These are phyloP conservation scores for Emydoidea blandingii DNA, from an alignment of 2,797 vertebrate genomes.

Conservation along the genomic window DNA sequence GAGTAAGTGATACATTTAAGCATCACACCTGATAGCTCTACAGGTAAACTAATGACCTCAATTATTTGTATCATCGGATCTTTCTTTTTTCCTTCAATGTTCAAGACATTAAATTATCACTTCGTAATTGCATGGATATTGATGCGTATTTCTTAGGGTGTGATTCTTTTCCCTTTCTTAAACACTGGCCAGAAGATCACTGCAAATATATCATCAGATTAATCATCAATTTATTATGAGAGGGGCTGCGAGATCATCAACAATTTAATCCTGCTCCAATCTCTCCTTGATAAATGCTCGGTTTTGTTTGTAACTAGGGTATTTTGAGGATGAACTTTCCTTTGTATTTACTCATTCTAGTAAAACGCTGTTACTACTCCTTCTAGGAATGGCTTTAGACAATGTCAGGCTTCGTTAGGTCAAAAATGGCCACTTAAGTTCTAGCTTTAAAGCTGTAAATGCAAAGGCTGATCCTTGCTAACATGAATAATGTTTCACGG, in stretches of 20 bases:
- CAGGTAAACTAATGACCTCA: conserved; percentile 37
- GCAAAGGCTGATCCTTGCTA: conserved; percentile 44
- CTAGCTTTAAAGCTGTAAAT: conserved; percentile 46
- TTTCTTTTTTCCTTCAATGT: conserved; percentile 58
- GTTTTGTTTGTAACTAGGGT: conserved; percentile 63
- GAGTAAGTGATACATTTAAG: conserved; percentile 87
- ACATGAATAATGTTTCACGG: conserved; percentile 26
- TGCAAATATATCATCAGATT: conserved; percentile 66
- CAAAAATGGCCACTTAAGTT: conserved; percentile 7
- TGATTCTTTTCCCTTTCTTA: conserved; percentile 35
- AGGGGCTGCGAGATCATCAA: background rate
- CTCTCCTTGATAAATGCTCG: conserved; percentile 33
- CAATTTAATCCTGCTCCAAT: conserved; percentile 43
- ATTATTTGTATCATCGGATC: background rate
- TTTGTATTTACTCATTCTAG: conserved; percentile 67
- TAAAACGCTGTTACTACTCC: conserved; percentile 27
- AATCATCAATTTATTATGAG: conserved; percentile 70
- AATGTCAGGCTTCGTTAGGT: conserved; percentile 50
- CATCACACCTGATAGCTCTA: conserved; percentile 45
- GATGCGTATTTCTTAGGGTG: conserved; percentile 40
- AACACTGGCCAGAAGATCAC: conserved; percentile 66
- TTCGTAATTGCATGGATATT: conserved; percentile 58
- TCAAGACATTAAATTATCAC: conserved; percentile 53
- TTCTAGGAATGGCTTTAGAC: conserved; percentile 44
- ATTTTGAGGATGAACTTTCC: conserved; percentile 45